A percentile compares a stretch with the other conserved stretches of the same genome.
Conservation (phyloP, 2,113 vertebrate species). For the Chloropsis hardwickii region DNA sequence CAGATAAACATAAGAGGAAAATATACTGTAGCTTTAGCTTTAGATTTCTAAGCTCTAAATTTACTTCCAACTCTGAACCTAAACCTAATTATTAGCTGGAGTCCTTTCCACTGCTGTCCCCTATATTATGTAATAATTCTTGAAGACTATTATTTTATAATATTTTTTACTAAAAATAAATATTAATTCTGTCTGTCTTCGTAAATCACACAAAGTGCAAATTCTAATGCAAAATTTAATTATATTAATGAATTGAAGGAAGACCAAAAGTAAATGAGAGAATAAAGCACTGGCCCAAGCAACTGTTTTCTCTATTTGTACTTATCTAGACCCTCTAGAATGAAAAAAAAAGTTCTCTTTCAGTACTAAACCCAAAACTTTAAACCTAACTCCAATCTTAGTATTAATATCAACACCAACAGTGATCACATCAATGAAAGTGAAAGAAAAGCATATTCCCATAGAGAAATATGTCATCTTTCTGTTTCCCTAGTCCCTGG, state of each 20-base stretch:
- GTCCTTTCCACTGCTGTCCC: neutral
- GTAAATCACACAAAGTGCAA: neutral
- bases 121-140: neutral
- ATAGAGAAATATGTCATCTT: rapidly evolving
- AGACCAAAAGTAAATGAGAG: neutral
- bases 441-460: neutral
- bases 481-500: neutral
- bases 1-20: neutral
- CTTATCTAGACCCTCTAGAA: neutral
- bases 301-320: neutral
- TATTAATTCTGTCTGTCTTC: neutral
- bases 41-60: neutral
- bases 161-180: neutral
- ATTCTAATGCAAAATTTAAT: neutral
- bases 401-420: neutral
- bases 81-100: neutral
- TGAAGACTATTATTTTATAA: neutral
- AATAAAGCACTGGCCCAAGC: neutral
- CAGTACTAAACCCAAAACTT: neutral
- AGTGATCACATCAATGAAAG: neutral
- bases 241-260: neutral
- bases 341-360: neutral
- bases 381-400: neutral
- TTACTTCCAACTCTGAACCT: neutral
- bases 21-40: neutral